phyloP scores from a whole-genome alignment of 1,140 invertebrate genomes.

The Ceratina japonica region DNA sequence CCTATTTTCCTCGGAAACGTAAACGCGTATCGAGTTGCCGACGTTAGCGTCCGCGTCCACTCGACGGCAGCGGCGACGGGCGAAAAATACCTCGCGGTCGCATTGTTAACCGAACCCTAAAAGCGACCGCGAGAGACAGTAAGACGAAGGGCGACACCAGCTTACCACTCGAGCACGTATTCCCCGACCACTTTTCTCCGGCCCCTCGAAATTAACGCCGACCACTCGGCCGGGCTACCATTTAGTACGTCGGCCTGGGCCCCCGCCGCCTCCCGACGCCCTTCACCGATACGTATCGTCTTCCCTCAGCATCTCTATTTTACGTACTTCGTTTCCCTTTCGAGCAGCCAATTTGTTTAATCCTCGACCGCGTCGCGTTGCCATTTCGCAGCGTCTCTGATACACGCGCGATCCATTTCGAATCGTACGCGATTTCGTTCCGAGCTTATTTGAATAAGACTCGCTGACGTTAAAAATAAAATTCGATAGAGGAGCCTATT shows the following conservation, averaged over 20 bases:
- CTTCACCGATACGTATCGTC: constrained; percentile 24
- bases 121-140: constrained; percentile 47
- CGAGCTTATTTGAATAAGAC: background rate
- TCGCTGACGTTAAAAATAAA: background rate
- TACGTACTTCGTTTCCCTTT: constrained; percentile 30
- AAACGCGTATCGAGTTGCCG: constrained; percentile 34
- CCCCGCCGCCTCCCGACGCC: background rate
- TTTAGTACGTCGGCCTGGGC: constrained; percentile 51
- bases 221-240: constrained; percentile 55
- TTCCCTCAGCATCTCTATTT: constrained; percentile 3
- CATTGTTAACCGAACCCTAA: constrained; percentile 57
- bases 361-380: too few species aligned
- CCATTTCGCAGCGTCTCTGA: background rate
- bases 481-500: too few species aligned
- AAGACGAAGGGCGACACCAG: constrained; percentile 42
- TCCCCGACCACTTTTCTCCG: constrained; percentile 52
- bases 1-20: background rate
- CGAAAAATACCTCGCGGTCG: constrained; percentile 43
- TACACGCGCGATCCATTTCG: too few species aligned
- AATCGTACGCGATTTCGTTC: background rate
- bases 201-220: constrained; percentile 62
- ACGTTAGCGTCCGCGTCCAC: constrained; percentile 17
- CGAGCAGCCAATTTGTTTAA: too few species aligned
- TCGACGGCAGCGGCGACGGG: background rate
- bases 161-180: constrained; percentile 64